A percentile compares a stretch with the other conserved stretches of the same genome.
Evolutionary conservation across 2,113 vertebrate species (phyloP).

Genomic region (Callithrix jacchus): DNA sequence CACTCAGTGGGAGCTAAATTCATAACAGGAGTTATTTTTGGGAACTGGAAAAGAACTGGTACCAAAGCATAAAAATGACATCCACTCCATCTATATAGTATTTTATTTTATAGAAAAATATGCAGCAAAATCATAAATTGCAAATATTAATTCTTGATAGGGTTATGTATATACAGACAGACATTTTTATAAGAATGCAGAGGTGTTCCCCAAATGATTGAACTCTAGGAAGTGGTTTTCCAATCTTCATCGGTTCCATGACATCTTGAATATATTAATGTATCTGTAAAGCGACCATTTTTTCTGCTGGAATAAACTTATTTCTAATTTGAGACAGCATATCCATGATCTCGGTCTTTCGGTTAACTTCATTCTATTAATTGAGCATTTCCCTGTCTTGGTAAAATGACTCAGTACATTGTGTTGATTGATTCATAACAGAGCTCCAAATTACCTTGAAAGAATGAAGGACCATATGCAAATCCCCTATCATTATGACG

Average conservation of each 20-base stretch:
- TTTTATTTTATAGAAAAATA: background rate
- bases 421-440: background rate
- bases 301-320: background rate
- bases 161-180: background rate
- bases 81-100: too few species aligned
- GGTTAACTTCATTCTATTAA: background rate
- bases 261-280: background rate
- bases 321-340: background rate
- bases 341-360: background rate
- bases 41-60: background rate
- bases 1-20: background rate
- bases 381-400: background rate
- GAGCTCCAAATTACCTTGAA: slow-evolving; percentile 24
- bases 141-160: background rate
- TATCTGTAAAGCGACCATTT: background rate
- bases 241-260: background rate
- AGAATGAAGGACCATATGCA: background rate
- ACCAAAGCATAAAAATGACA: background rate
- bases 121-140: background rate
- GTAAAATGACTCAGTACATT: background rate
- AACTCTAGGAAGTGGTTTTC: background rate
- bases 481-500: background rate
- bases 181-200: background rate
- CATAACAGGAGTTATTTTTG: background rate
- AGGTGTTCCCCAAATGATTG: background rate